Evolutionary conservation across 2,797 vertebrate species (phyloP), one percentile per base, ranked within the genome.

Genomic region (Coranthus polyacanthus): DNA sequence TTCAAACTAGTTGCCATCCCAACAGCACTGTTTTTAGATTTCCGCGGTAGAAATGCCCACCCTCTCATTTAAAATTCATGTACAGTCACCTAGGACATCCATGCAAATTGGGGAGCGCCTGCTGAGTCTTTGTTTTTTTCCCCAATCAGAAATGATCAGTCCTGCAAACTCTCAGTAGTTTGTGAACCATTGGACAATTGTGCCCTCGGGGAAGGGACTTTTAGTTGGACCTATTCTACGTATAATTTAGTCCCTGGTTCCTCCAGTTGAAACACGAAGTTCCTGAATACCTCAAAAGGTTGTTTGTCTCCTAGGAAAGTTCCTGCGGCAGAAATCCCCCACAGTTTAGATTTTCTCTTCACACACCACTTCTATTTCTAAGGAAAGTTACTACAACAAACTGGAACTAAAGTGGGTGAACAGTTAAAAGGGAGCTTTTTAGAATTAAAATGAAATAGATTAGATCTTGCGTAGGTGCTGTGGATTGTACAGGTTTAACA

Each of bases 101-200:
- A 11, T 41, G 52, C 26, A 42, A 55, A 55, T 41, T 41, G 52
- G 24, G 24, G 43, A 38, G 41, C 18, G 37, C 26, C 32, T 54
- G 58, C 46, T 55, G 52, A 55, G 37, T 55, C 37, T 41, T 55
- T 55, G 52, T 55, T 38, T 55, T 41, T 41, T 26, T 26, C 24
- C n/a, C 34, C 22, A 15, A 55, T 55, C 52, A 41, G 52, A 41
- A 41, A 55, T 55, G 37, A 55, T 55, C 36, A 55, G 36, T 55
- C 37, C 37, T 55, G 17, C 24, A 41, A 26, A 41, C 52, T 42
- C 37, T 38, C 16, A 12, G 52, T 15, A 6, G 36, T 42, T 22
- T 12, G 13, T 55, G 37, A 26, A 24, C 38, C 21, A 36, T 8
- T 22, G 38, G 38, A 21, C 22, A 55, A 39, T 41, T 12, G 37